These are phyloP conservation scores for Podabrus alpinus DNA, from an alignment of 2,888 invertebrate species.

Conservation along the genomic window DNA sequence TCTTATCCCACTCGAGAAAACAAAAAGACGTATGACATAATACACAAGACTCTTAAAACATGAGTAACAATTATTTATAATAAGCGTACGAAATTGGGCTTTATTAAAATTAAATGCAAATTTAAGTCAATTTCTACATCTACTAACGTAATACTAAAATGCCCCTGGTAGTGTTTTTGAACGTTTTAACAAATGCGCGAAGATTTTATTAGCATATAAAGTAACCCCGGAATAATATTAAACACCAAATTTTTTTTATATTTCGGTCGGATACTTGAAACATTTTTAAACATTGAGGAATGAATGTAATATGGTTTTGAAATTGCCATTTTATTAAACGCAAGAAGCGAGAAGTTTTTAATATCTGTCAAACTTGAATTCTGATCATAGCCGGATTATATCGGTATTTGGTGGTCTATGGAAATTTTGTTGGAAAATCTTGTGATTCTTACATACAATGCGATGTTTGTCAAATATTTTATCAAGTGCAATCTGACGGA, in stretches of 20 bases:
- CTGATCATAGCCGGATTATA: neutral
- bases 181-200: neutral
- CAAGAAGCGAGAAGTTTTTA: neutral
- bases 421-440: neutral
- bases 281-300: neutral
- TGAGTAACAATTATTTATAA: neutral
- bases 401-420: neutral
- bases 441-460: neutral
- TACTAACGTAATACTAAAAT: neutral
- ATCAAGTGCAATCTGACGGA: neutral
- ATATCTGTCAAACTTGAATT: neutral
- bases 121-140: neutral
- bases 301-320: neutral
- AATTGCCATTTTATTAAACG: neutral
- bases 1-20: neutral
- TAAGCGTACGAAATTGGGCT: neutral
- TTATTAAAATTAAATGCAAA: neutral
- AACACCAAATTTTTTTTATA: neutral
- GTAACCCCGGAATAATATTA: neutral
- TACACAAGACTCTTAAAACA: neutral
- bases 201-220: neutral
- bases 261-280: neutral
- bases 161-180: neutral
- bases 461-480: neutral
- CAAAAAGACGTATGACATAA: neutral